Base-by-base conservation (phyloP, 1,140 invertebrate genomes). In the Hypothenemus hampei region DNA sequence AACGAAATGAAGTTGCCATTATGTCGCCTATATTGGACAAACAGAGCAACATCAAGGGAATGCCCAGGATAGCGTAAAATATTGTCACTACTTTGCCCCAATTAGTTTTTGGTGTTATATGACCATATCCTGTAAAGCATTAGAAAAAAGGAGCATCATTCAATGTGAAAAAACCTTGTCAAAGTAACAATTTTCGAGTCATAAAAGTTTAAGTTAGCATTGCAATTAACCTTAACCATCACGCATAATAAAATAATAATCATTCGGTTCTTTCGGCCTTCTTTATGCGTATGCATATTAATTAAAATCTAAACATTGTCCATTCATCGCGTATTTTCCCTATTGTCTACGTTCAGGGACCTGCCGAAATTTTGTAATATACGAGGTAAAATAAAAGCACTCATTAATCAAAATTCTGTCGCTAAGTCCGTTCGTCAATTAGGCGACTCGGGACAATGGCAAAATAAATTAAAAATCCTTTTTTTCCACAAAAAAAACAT, bases 21-120 rank as follows among this genome's bases (percentile, higher is more conserved):
- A 93, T 85, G 70, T 95, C 91, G n/a, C 93, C 93, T 56, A 97
- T 95, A 69, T 95, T 95, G 29, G 92, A 94, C 22, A 97, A 78
- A 63, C 92, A 94, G 3, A 97, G 79, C 45, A 97, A 79, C 88
- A 96, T 94, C 45, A 97, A 73, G 0, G 93, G 93, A 61, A 97
- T 97, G 15, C 94, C 94, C 58, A 97, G 75, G 65, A 97, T 91
- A 21, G 93, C 93, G 73, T 97, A 97, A 67, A 96, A 89, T 64
- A 97, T 96, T 11, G 93, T 97, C 22, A 92, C 88, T 49, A 97
- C 83, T 73, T 95, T 93, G 13, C 94, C 94, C 69, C 84, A 86
- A 58, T 84, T 80, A 0, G 93, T 97, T 77, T 93, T 93, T 1
- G 92, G 92, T 0, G 92, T 88, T 41, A 97, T 94, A 70, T 97